These are phyloP conservation scores for Bombus huntii DNA, from an alignment of 1,140 invertebrate genomes.

Conservation along the genomic window DNA sequence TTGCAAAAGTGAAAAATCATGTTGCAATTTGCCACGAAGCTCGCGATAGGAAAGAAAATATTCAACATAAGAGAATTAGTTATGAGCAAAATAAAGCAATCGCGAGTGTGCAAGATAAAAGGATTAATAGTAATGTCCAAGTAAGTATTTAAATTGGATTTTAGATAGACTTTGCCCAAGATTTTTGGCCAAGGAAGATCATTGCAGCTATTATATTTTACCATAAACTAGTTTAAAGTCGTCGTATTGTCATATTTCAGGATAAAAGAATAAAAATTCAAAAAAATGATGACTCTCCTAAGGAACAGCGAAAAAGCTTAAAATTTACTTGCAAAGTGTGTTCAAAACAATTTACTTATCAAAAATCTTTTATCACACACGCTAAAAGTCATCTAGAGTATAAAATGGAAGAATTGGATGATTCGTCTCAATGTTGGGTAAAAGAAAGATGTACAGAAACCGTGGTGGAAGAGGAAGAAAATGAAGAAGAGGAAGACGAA, in stretches of 20 bases:
- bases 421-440: slow-evolving; percentile 7
- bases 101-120: slow-evolving; percentile 28
- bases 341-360: slow-evolving; percentile 75
- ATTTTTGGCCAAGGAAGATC: neutral
- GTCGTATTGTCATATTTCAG: slow-evolving; percentile 14
- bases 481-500: slow-evolving; percentile 59
- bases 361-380: slow-evolving; percentile 75
- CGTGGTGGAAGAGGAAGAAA: slow-evolving; percentile 36
- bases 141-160: slow-evolving; percentile 14
- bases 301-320: slow-evolving; percentile 63
- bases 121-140: slow-evolving; percentile 15
- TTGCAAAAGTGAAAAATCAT: slow-evolving; percentile 71
- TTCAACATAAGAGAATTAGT: slow-evolving; percentile 44
- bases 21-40: slow-evolving; percentile 57
- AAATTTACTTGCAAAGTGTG: slow-evolving; percentile 76
- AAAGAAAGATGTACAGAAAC: slow-evolving; percentile 32
- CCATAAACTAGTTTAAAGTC: too few relatives aligned
- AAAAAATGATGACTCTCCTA: slow-evolving; percentile 17
- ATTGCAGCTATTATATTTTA: neutral
- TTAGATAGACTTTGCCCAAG: too few relatives aligned
- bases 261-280: slow-evolving; percentile 32
- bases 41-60: slow-evolving; percentile 40
- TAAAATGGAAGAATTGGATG: slow-evolving; percentile 48
- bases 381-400: slow-evolving; percentile 73
- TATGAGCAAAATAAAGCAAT: slow-evolving; percentile 36